Percentiles rank a stretch among this genome's conserved stretches.
phyloP scores from a whole-genome alignment of 2,113 vertebrate genomes.

The Pyrgilauda ruficollis region DNA sequence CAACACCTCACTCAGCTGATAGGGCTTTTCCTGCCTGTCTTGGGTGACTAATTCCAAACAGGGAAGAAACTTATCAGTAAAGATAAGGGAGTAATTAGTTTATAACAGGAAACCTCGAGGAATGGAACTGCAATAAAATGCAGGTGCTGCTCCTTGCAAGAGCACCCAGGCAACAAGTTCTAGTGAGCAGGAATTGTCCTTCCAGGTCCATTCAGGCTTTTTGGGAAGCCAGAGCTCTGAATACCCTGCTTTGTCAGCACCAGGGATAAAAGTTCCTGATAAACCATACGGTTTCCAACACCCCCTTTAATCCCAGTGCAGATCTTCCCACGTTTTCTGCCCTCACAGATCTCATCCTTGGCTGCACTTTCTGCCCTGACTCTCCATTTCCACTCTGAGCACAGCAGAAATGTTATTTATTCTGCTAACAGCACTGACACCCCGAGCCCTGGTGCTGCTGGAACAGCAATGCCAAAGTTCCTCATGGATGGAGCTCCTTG shows the following conservation, averaged over 20 bases:
- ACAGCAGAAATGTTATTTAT: background rate
- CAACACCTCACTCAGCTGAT: background rate
- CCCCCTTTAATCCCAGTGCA: background rate
- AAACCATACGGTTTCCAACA: background rate
- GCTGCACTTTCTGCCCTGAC: background rate
- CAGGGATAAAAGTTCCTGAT: background rate
- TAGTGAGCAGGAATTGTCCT: background rate
- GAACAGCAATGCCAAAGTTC: background rate
- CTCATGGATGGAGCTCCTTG: background rate
- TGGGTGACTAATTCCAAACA: background rate
- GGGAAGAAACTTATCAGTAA: background rate
- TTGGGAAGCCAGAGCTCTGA: background rate
- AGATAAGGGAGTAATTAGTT: background rate
- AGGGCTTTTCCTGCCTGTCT: background rate
- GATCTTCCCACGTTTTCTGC: background rate
- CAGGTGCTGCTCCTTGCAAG: background rate
- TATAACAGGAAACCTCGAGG: background rate
- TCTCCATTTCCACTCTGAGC: background rate
- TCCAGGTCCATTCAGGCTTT: background rate
- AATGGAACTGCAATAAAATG: background rate
- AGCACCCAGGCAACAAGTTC: accelerated
- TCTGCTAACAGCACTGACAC: background rate
- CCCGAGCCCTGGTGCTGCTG: background rate
- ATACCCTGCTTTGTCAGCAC: background rate
- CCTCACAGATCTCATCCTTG: background rate